phyloP scores from a whole-genome alignment of 92 coral and sea anemone genomes.

The Meandrina meandrites region DNA sequence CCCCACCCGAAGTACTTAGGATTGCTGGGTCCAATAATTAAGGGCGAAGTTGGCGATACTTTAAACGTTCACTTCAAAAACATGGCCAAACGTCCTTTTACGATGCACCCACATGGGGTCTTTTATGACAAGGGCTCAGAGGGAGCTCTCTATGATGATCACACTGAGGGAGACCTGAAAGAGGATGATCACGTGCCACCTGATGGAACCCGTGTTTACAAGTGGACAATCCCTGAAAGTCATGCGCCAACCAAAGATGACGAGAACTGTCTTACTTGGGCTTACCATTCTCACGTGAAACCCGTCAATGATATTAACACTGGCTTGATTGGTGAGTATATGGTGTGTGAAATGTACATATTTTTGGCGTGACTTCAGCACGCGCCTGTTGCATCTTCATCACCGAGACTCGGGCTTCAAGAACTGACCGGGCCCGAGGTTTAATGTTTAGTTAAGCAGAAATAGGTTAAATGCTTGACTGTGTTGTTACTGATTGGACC shows the following conservation, averaged over 20 bases:
- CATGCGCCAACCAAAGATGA: slow-evolving; percentile 72
- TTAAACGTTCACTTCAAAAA: slow-evolving; percentile 76
- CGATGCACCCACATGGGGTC: slow-evolving; percentile 82
- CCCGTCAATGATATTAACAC: slow-evolving; percentile 65
- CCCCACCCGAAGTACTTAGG: slow-evolving; percentile 81
- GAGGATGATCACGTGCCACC: slow-evolving; percentile 67
- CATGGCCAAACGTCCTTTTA: slow-evolving; percentile 48
- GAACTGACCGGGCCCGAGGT: no score
- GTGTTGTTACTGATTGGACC: no score
- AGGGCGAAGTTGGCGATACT: slow-evolving; percentile 87
- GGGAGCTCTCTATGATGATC: slow-evolving; percentile 71
- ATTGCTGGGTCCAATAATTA: slow-evolving; percentile 77
- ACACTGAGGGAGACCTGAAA: slow-evolving; percentile 49
- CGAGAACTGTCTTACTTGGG: slow-evolving; percentile 75
- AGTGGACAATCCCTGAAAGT: slow-evolving; percentile 59
- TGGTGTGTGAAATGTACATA: neutral
- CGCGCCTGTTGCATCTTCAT: no score
- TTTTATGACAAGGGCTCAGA: slow-evolving; percentile 71
- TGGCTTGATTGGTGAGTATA: slow-evolving; percentile 67
- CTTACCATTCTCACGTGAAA: slow-evolving; percentile 71
- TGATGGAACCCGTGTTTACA: slow-evolving; percentile 40
- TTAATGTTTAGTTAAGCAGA: no score
- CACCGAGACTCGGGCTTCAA: no score
- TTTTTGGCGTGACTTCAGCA: neutral
- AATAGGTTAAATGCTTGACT: no score